Conservation (phyloP, 2,797 vertebrate genomes). For the Eleutherodactylus coqui region DNA sequence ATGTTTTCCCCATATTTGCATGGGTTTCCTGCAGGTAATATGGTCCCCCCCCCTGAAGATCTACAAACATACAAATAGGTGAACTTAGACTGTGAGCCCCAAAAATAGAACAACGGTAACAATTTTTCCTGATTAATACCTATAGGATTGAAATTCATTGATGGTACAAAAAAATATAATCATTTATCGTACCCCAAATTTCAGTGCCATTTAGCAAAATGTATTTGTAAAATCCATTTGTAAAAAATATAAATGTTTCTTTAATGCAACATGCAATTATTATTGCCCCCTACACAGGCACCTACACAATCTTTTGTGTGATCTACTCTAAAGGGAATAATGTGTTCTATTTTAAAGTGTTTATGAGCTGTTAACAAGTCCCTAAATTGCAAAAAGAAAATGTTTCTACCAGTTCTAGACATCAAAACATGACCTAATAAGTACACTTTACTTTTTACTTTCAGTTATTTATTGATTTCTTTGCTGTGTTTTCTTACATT, state of each 20-base stretch:
- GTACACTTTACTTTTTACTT: not conserved
- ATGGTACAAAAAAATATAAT: not conserved
- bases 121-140: not conserved
- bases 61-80: no score
- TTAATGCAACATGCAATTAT: not conserved
- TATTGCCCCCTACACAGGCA: not conserved
- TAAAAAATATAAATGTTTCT: conserved; percentile 1
- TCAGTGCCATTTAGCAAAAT: not conserved
- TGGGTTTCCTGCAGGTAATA: no score
- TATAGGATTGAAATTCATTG: not conserved
- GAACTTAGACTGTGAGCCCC: no score
- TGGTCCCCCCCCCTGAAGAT: no score
- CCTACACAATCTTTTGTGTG: conserved; percentile 14
- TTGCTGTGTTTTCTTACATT: not conserved
- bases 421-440: not conserved
- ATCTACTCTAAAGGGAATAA: not conserved
- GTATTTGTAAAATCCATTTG: not conserved
- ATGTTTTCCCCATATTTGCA: no score
- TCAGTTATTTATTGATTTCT: not conserved
- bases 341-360: conserved; percentile 19
- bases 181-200: not conserved
- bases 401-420: not conserved
- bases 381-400: not conserved
- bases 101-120: not conserved
- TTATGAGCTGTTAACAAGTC: conserved; percentile 17